Evolutionary conservation across 2,113 vertebrate genomes (phyloP).

Genomic region (Chlorodrepanis virens): DNA sequence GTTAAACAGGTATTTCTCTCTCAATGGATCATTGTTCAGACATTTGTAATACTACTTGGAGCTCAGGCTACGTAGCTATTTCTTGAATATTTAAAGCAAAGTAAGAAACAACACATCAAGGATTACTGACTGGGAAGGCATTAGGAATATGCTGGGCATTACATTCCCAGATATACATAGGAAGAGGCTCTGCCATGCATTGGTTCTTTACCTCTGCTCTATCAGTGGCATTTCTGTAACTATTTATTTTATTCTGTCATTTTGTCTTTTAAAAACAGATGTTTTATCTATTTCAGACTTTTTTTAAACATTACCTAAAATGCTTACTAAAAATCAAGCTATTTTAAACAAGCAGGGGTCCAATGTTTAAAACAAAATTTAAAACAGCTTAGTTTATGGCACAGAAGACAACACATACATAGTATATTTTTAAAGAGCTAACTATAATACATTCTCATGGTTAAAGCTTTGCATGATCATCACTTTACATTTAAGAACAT

Average conservation of each 20-base stretch:
- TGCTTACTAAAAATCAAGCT: neutral
- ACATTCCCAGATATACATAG: neutral
- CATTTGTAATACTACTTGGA: neutral
- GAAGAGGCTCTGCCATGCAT: neutral
- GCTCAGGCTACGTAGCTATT: neutral
- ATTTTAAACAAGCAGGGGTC: neutral
- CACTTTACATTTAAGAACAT: neutral
- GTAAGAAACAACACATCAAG: neutral
- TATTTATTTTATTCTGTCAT: neutral
- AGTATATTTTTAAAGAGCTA: neutral
- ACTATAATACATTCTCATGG: neutral
- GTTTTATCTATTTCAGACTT: neutral
- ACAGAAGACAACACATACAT: neutral
- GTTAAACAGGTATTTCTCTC: neutral
- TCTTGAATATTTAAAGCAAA: neutral
- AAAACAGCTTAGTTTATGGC: neutral
- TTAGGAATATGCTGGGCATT: accelerated
- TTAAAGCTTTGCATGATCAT: neutral
- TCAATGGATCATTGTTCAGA: neutral
- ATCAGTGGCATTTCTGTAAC: neutral
- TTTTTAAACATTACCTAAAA: neutral
- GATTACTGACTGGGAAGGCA: neutral
- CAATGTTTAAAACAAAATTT: neutral
- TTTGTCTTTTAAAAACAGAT: neutral
- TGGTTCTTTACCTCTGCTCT: neutral